Evolutionary conservation across 2,888 invertebrate species (phyloP).

Genomic region (Stenotaenia linearis): DNA sequence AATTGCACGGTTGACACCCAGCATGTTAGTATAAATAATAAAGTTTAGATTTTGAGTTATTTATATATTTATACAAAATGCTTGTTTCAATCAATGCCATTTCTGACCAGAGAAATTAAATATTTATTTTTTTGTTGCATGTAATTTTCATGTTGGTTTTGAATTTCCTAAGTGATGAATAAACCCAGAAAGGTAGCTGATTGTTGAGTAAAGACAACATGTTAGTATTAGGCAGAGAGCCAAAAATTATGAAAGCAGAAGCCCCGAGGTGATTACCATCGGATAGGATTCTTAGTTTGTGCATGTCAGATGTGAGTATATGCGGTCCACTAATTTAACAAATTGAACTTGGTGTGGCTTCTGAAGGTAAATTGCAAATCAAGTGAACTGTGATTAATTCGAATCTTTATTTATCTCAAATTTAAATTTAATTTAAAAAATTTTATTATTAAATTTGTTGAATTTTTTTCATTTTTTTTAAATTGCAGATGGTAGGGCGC

Average conservation of each 20-base stretch:
- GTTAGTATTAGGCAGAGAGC: background rate
- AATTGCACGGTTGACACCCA: too few species aligned
- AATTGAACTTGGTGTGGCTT: slow-evolving; percentile 20
- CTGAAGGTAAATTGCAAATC: background rate
- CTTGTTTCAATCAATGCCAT: too few species aligned
- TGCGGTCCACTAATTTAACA: slow-evolving; percentile 10
- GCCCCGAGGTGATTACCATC: background rate
- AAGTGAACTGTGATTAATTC: background rate
- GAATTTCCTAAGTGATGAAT: background rate
- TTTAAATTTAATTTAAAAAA: background rate
- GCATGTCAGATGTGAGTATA: slow-evolving; percentile 8
- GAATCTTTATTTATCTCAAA: background rate
- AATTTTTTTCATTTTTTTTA: slow-evolving; percentile 20
- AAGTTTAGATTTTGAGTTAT: too few species aligned
- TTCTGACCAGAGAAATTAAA: too few species aligned
- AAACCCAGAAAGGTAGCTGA: background rate
- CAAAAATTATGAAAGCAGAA: slow-evolving; percentile 6
- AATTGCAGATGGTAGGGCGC: slow-evolving; percentile 62
- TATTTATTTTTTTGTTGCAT: background rate
- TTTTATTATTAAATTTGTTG: background rate
- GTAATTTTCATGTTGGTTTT: background rate
- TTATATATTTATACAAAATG: too few species aligned
- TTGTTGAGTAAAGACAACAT: background rate
- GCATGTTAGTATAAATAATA: too few species aligned
- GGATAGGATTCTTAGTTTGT: background rate